Conservation (phyloP, 2,888 invertebrate species). For the Platerodrilus igneus region DNA sequence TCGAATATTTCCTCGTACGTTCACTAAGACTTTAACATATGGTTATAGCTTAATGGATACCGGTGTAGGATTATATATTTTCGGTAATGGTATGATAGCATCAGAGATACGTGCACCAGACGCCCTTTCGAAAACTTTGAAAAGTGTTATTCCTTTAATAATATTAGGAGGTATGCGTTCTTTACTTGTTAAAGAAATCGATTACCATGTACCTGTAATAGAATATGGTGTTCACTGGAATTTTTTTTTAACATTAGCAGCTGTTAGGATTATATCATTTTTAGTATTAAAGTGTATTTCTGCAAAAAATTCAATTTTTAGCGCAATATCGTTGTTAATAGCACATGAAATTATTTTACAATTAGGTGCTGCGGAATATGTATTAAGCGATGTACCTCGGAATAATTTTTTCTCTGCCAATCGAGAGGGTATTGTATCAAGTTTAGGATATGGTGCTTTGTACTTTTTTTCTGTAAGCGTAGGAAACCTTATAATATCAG, state of each 20-base stretch:
- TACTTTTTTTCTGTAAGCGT: conserved; percentile 71
- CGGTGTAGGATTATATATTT: conserved; percentile 85
- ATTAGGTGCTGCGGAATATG: conserved; percentile 62
- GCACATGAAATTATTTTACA: conserved; percentile 65
- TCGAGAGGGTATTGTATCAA: conserved; percentile 84
- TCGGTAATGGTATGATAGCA: conserved; percentile 74
- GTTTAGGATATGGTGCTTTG: conserved; percentile 78
- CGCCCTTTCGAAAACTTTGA: conserved; percentile 40
- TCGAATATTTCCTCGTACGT: conserved; percentile 72
- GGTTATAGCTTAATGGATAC: conserved; percentile 93
- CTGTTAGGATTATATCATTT: conserved; percentile 70
- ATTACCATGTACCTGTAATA: conserved; percentile 82
- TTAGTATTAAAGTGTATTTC: conserved; percentile 55
- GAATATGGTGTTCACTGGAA: conserved; percentile 99
- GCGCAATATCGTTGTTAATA: conserved; percentile 54
- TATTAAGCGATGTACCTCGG: conserved; percentile 58
- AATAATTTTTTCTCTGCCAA: conserved; percentile 71
- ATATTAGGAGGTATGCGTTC: conserved; percentile 62
- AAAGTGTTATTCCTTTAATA: conserved; percentile 50
- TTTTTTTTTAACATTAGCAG: conserved; percentile 91
- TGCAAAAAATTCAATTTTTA: conserved; percentile 51
- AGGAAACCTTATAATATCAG: conserved; percentile 52
- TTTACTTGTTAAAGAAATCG: conserved; percentile 56
- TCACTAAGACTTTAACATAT: conserved; percentile 82
- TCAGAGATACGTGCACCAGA: conserved; percentile 48